These are phyloP conservation scores for Leptopilina boulardi DNA, from an alignment of 1,140 invertebrate species.

Conservation along the genomic window DNA sequence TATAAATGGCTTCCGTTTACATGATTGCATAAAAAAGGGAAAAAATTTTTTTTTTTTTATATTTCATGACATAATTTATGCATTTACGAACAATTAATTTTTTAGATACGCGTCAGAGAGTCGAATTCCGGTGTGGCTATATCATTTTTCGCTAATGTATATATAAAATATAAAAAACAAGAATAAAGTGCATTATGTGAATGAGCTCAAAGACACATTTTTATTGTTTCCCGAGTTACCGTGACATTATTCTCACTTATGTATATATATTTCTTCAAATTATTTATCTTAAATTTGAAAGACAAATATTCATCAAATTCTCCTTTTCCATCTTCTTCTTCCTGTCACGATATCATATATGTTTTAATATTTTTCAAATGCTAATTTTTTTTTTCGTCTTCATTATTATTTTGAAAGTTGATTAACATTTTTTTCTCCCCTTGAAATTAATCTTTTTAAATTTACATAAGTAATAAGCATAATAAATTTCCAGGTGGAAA, in stretches of 20 bases:
- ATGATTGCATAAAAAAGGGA: background rate
- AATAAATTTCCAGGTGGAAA: no score
- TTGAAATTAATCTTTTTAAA: no score
- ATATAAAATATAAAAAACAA: background rate
- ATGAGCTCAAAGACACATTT: slow-evolving; percentile 30
- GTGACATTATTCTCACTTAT: slow-evolving; percentile 59
- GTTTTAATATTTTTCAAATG: background rate
- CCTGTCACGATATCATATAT: slow-evolving; percentile 8
- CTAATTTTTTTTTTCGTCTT: background rate
- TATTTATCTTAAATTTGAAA: background rate
- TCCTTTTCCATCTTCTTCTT: background rate
- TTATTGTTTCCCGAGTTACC: slow-evolving; percentile 19
- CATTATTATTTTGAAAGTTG: background rate
- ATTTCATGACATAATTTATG: slow-evolving; percentile 29
- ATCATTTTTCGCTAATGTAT: background rate
- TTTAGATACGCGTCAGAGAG: slow-evolving; percentile 28
- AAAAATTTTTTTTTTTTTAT: background rate
- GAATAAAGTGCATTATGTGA: slow-evolving; percentile 30
- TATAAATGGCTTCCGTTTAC: slow-evolving; percentile 6
- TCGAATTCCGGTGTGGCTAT: slow-evolving; percentile 10
- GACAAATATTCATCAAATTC: background rate
- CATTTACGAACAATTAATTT: slow-evolving; percentile 24
- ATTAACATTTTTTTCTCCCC: background rate
- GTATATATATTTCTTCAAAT: slow-evolving; percentile 28
- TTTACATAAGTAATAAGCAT: no score